Evolutionary conservation across 2,888 invertebrate genomes (phyloP), one percentile per base, ranked within the genome.

Genomic region (Aplocera efformata): DNA sequence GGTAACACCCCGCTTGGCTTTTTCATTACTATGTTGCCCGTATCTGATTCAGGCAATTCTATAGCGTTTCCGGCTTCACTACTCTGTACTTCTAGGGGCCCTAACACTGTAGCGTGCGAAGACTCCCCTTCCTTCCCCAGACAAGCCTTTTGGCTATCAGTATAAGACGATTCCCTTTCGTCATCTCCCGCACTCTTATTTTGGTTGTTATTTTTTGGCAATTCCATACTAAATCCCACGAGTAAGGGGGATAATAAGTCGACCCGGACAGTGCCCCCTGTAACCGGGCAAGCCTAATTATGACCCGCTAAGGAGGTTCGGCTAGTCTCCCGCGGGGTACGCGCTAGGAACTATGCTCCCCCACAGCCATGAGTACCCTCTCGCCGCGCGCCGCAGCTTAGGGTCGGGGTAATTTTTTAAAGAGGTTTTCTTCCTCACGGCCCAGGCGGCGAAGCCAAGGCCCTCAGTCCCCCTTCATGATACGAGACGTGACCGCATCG

Each of bases 321-420:
- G 37, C 37, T 7, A 25, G 37, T 37, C 29, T 30, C 30, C 30
- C 13, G 30, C 30, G 37, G 30, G 30, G 37, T 20, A 20, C 25
- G 37, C 37, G 30, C 37, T 37, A 24, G n/a, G 8, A 30, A 10
- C 37, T 25, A 8, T n/a, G 25, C 30, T 23, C 7, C 37, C 37
- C 37, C 10, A 30, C 24, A 25, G 37, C 30, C 37, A 37, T 31
- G 13, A 17, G 25, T 30, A 37, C 25, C 30, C n/a, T 21, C 28
- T 39, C 39, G 6, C 32, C 28, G 27, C 32, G 39, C 28, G 23
- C 32, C 23, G 23, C 39, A 26, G 32, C 32, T 32, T 38, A 26
- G n/a, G 26, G 30, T 37, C 7, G 29, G 36, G 36, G 34, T 34
- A 6, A 34, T 26, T 34, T 33, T 33, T 31, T 31, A 31, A 21